phyloP scores from a whole-genome alignment of 2,113 vertebrate genomes.

The Platycercus adscitus region DNA sequence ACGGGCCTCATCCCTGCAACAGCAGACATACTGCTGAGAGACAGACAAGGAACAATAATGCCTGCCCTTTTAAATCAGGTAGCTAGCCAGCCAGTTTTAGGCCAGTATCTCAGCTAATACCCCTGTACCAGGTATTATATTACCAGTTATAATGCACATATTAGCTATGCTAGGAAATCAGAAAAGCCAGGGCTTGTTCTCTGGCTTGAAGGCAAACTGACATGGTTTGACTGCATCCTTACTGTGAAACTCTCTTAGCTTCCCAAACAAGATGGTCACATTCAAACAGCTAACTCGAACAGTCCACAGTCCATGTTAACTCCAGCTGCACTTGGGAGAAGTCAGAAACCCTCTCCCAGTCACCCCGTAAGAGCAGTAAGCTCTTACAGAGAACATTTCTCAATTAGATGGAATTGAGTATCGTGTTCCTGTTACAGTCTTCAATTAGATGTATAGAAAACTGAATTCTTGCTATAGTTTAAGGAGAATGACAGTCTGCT shows the following conservation, averaged over 20 bases:
- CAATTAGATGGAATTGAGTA: background rate
- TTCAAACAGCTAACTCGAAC: background rate
- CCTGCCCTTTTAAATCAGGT: background rate
- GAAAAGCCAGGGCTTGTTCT: background rate
- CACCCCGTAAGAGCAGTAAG: background rate
- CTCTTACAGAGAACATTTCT: background rate
- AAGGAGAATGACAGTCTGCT: background rate
- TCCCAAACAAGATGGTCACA: background rate
- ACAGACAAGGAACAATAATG: background rate
- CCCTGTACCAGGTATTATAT: background rate
- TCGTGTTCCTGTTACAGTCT: background rate
- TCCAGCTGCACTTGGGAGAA: background rate
- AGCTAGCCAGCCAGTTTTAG: background rate
- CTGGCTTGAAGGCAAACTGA: background rate
- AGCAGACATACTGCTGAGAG: background rate
- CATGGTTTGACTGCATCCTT: background rate
- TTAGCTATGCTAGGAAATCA: background rate
- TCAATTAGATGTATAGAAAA: background rate
- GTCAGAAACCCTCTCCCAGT: background rate
- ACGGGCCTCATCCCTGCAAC: accelerated
- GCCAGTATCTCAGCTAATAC: background rate
- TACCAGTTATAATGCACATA: background rate
- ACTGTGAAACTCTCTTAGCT: background rate
- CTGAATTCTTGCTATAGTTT: background rate
- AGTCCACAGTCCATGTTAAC: background rate